phyloP scores from a whole-genome alignment of 2,113 vertebrate species.

The Corydoras maculifer region DNA sequence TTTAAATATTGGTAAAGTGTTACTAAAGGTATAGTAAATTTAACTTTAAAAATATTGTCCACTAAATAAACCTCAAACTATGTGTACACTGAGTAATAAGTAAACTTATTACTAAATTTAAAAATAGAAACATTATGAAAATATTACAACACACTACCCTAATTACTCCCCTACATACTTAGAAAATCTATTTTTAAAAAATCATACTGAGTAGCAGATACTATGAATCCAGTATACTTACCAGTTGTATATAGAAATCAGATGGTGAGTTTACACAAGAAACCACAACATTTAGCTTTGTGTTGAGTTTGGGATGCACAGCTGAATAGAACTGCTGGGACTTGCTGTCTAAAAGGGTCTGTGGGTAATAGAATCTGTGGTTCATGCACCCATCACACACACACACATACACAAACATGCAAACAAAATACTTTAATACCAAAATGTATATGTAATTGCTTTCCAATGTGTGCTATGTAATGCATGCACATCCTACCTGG shows the following conservation, averaged over 20 bases:
- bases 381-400: not conserved
- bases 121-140: too few relatives aligned
- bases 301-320: slow-evolving; percentile 60
- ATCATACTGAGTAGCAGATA: too few relatives aligned
- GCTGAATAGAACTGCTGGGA: slow-evolving; percentile 65
- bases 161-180: too few relatives aligned
- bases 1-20: too few relatives aligned
- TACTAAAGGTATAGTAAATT: too few relatives aligned
- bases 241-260: slow-evolving; percentile 85
- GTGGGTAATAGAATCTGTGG: slow-evolving; percentile 57
- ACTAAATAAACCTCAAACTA: too few relatives aligned
- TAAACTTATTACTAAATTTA: too few relatives aligned
- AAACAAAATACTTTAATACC: not conserved
- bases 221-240: slow-evolving; percentile 54
- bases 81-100: too few relatives aligned
- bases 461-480: not conserved
- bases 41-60: too few relatives aligned
- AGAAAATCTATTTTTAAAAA: too few relatives aligned
- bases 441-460: too few relatives aligned
- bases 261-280: slow-evolving; percentile 74
- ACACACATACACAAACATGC: slow-evolving; percentile 17
- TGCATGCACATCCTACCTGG: slow-evolving; percentile 65
- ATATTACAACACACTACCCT: too few relatives aligned
- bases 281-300: slow-evolving; percentile 65
- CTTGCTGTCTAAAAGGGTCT: slow-evolving; percentile 40